Evolutionary conservation across 2,888 invertebrate genomes (phyloP).

Genomic region (Ariolimax columbianus): DNA sequence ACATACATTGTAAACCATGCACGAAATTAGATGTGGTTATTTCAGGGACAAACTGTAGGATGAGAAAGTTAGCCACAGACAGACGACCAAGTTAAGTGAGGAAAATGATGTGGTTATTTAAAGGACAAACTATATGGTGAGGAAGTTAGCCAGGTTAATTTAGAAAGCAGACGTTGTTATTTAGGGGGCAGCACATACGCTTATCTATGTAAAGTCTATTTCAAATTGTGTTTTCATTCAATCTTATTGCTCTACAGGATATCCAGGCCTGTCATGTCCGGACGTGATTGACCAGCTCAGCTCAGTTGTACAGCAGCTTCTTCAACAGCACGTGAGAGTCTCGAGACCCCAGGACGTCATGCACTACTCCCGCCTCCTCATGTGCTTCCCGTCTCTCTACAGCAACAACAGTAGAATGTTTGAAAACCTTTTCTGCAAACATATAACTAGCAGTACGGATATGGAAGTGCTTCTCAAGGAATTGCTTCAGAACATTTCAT

Average conservation of each 20-base stretch:
- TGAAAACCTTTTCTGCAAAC: slow-evolving; percentile 74
- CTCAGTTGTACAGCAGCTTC: slow-evolving; percentile 71
- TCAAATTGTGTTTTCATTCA: not conserved
- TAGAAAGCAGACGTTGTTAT: too few species aligned
- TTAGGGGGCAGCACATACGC: too few species aligned
- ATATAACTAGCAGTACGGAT: slow-evolving; percentile 70
- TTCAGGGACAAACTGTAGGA: too few species aligned
- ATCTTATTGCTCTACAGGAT: slow-evolving; percentile 59
- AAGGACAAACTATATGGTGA: too few species aligned
- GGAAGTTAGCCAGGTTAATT: too few species aligned
- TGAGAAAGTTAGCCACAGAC: too few species aligned
- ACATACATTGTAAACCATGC: too few species aligned
- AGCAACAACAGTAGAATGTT: slow-evolving; percentile 75
- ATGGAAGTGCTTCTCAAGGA: slow-evolving; percentile 74
- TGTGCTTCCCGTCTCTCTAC: slow-evolving; percentile 74
- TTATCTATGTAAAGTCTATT: too few species aligned
- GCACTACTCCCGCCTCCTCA: slow-evolving; percentile 75
- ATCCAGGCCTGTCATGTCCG: slow-evolving; percentile 66
- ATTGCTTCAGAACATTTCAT: slow-evolving; percentile 66
- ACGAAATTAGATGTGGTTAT: too few species aligned
- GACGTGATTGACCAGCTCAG: slow-evolving; percentile 70
- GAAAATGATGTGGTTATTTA: too few species aligned
- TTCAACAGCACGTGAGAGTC: slow-evolving; percentile 72
- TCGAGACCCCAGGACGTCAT: slow-evolving; percentile 71
- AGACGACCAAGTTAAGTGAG: too few species aligned